Evolutionary conservation across 2,797 vertebrate genomes (phyloP), one percentile per base, ranked within the genome.

Genomic region (Enteromius fasciolatus): DNA sequence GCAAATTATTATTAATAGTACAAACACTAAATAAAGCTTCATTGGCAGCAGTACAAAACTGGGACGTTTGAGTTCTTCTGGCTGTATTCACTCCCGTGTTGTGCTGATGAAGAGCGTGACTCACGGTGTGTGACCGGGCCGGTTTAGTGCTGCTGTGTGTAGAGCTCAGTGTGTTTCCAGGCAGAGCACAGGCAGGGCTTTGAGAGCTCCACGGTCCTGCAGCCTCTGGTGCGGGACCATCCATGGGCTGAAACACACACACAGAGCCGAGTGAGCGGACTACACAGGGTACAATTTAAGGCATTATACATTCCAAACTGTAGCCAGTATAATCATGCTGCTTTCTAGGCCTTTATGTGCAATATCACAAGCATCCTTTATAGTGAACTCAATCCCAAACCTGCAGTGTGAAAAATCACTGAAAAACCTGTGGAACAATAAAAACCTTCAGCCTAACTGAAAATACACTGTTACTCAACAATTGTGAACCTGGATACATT

Each of bases 91-190:
- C 18, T 0, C 9, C 9, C 5, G 54, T 57, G n/a, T 57, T 57
- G 14, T 14, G 25, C 5, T 61, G 14, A 63, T 63, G 23, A 17
- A 14, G 7, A 9, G 9, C 3, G 12, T 64, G 52, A 93, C 97
- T 95, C 91, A 97, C 97, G 64, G 93, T 95, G 80, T 93, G 88
- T 39, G 95, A 94, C 67, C 93, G 92, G 59, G 94, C 92, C 0
- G 93, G 94, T 84, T 93, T 93, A 0, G 91, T 92, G 86, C 89
- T 89, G 76, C 92, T 92, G 85, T 96, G 92, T 0, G 95, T 87
- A n/a, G 96, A 97, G 93, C 97, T 97, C 88, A 97, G 96, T 1
- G 95, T 93, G 88, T 98, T 96, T 85, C 98, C 98, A 0, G 98
- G 98, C 81, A 98, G 93, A 54, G 96, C 96, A 3, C 96, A 96